Percentiles rank a stretch among this genome's conserved stretches.
phyloP scores from a whole-genome alignment of 2,888 invertebrate species.

The Torymus tubicola region DNA sequence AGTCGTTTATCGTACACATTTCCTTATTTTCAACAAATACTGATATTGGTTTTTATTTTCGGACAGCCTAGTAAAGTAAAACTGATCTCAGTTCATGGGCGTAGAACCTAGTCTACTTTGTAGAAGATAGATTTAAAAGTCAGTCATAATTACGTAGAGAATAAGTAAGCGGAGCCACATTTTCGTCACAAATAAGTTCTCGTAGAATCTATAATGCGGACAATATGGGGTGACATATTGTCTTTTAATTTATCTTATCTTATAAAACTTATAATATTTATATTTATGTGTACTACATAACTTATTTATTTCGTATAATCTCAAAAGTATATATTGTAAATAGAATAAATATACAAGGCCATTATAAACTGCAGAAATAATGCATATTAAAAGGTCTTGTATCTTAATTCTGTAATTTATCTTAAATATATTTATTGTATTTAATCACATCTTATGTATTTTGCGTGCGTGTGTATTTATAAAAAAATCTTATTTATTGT shows the following conservation, averaged over 20 bases:
- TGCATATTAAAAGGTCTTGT: slow-evolving; percentile 23
- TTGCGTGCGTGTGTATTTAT: slow-evolving; percentile 32
- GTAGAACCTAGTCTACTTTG: slow-evolving; percentile 44
- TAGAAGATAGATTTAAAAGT: background rate
- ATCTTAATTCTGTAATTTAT: slow-evolving; percentile 14
- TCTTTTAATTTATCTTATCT: no score
- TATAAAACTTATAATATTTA: slow-evolving; percentile 7
- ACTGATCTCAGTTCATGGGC: slow-evolving; percentile 56
- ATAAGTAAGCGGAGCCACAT: slow-evolving; percentile 39
- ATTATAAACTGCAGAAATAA: background rate
- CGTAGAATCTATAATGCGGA: background rate
- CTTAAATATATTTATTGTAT: slow-evolving; percentile 37
- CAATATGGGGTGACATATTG: no score
- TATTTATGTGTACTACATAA: slow-evolving; percentile 2
- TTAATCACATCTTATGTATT: slow-evolving; percentile 35
- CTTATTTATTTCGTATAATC: slow-evolving; percentile 37
- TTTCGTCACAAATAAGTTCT: slow-evolving; percentile 31
- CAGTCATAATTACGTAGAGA: slow-evolving; percentile 31
- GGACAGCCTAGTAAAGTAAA: slow-evolving; percentile 53
- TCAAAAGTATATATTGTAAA: slow-evolving; percentile 23
- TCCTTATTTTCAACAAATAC: background rate
- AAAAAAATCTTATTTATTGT: slow-evolving; percentile 39
- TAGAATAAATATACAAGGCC: slow-evolving; percentile 24
- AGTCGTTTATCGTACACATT: background rate
- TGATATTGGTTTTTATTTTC: slow-evolving; percentile 27